phyloP scores from a whole-genome alignment of 2,888 invertebrate genomes.

The Leucophenga maculata region DNA sequence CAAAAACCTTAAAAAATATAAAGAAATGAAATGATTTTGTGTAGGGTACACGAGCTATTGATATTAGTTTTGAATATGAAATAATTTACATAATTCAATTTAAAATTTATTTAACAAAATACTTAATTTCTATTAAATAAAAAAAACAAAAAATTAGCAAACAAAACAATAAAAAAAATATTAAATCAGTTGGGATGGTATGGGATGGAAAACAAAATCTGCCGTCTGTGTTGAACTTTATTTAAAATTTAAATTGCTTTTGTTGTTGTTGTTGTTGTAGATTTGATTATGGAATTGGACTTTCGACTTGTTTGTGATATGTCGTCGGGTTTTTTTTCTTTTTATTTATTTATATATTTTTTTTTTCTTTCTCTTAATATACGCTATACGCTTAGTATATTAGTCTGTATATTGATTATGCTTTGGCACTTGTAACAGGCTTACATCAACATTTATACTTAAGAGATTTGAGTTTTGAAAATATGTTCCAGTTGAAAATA shows the following conservation, averaged over 20 bases:
- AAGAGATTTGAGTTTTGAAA: no score
- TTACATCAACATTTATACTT: conserved; percentile 36
- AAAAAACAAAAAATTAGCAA: not conserved
- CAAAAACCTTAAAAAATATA: conserved; percentile 47
- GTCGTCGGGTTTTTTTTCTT: conserved; percentile 4
- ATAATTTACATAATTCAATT: conserved; percentile 47
- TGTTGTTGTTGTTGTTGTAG: not conserved
- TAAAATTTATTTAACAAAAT: not conserved
- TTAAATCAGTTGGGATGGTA: not conserved
- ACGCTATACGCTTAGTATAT: not conserved
- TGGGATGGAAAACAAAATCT: not conserved
- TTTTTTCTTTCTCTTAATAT: no score
- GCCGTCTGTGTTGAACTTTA: not conserved
- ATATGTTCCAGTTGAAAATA: no score
- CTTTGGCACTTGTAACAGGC: conserved; percentile 4
- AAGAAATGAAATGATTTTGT: no score
- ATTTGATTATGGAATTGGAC: conserved; percentile 47
- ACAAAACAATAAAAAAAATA: not conserved
- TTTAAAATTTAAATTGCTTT: not conserved
- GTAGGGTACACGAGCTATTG: not conserved
- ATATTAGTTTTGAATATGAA: not conserved
- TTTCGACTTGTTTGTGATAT: conserved; percentile 59
- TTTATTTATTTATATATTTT: not conserved
- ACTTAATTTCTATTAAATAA: not conserved
- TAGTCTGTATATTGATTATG: no score